phyloP scores from a whole-genome alignment of 2,888 invertebrate genomes.

The Eupelmus urozonus region DNA sequence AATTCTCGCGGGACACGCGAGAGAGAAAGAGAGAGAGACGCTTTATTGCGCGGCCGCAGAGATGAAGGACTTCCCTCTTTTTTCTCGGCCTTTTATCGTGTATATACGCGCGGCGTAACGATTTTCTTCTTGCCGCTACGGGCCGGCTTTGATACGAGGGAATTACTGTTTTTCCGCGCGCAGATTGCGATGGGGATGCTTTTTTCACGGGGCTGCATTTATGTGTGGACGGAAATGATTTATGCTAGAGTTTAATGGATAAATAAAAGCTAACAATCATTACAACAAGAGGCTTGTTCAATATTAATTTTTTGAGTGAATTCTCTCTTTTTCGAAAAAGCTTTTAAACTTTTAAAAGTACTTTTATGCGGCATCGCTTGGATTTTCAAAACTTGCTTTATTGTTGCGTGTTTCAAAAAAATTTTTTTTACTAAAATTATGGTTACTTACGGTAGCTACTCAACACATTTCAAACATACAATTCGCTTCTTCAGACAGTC shows the following conservation, averaged over 20 bases:
- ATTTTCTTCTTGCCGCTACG: neutral
- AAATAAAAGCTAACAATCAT: no score
- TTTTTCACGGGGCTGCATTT: neutral
- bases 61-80: neutral
- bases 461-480: no score
- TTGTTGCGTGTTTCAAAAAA: no score
- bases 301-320: no score
- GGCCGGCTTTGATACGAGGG: neutral
- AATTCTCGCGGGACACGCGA: constrained; percentile 46
- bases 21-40: neutral
- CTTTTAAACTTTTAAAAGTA: no score
- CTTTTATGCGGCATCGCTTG: no score
- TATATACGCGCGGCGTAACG: neutral
- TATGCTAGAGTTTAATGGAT: neutral
- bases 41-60: constrained; percentile 3
- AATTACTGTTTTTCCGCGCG: constrained; percentile 14
- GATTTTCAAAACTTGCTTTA: no score
- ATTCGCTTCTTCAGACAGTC: no score
- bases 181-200: neutral
- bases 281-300: no score
- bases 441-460: no score
- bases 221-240: neutral
- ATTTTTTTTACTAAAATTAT: no score
- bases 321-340: no score
- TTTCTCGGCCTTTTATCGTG: neutral